Percentiles rank a stretch among this genome's conserved stretches.
These are phyloP conservation scores for Dryobota labecula DNA, from an alignment of 2,888 invertebrate species.

Conservation along the genomic window DNA sequence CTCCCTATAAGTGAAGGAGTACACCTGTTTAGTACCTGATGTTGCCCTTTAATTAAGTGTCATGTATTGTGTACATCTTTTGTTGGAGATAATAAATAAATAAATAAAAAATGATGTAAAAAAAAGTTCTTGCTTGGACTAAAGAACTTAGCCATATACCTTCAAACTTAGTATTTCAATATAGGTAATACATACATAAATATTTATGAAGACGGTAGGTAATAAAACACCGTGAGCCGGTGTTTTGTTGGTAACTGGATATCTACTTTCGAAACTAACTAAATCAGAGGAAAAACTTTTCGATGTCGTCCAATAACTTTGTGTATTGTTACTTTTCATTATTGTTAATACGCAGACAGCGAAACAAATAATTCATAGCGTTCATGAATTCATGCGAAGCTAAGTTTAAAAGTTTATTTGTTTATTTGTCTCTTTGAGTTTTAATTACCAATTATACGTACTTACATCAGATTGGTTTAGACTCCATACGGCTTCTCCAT, in stretches of 20 bases:
- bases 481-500: slow-evolving; percentile 80
- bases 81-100: too few relatives aligned
- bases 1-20: too few relatives aligned
- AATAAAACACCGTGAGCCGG: background rate
- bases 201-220: background rate
- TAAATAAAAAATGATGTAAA: too few relatives aligned
- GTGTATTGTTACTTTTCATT: background rate
- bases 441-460: slow-evolving; percentile 60
- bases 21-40: too few relatives aligned
- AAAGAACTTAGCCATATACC: too few relatives aligned
- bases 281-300: background rate
- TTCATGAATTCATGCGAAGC: too few relatives aligned
- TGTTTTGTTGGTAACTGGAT: background rate
- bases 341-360: background rate
- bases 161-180: background rate
- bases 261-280: background rate
- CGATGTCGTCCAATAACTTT: background rate
- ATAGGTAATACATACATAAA: background rate
- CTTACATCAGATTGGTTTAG: slow-evolving; percentile 75
- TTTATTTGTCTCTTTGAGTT: background rate
- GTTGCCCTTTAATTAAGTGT: too few relatives aligned
- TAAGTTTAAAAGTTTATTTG: background rate
- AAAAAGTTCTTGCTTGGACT: background rate
- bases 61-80: too few relatives aligned
- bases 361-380: too few relatives aligned